Evolutionary conservation across 2,888 invertebrate species (phyloP).

Genomic region (Eutolmus rufibarbis): DNA sequence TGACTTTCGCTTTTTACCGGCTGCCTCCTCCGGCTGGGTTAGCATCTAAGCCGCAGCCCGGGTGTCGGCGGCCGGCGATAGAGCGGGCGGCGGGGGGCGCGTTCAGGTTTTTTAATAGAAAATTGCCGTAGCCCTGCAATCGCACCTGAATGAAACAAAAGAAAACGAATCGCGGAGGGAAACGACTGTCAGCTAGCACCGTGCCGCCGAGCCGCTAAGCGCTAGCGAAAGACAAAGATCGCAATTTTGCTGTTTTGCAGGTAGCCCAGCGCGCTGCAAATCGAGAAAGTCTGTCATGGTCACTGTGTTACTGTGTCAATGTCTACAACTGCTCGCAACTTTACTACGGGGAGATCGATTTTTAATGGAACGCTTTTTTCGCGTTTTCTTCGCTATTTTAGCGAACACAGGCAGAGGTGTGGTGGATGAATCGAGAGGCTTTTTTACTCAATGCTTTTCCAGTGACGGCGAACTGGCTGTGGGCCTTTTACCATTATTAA

Average conservation of each 20-base stretch:
- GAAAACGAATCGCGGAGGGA: not conserved
- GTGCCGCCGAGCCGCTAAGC: not conserved
- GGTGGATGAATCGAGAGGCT: not conserved
- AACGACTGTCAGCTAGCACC: not conserved
- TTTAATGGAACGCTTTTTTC: slow-evolving; percentile 23
- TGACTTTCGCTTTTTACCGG: not conserved
- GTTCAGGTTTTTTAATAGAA: slow-evolving; percentile 5
- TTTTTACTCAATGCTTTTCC: not conserved
- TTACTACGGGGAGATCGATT: slow-evolving; percentile 6
- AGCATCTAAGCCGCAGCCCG: not conserved
- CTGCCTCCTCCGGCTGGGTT: not conserved
- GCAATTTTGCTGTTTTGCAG: slow-evolving; percentile 4
- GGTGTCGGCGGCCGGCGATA: not conserved
- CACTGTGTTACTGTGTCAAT: slow-evolving; percentile 50
- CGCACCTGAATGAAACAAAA: not conserved
- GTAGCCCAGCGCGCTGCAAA: slow-evolving; percentile 1
- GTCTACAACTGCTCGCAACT: slow-evolving; percentile 44
- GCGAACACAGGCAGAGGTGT: not conserved
- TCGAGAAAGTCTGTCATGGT: slow-evolving; percentile 49
- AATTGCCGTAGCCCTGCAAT: not conserved
- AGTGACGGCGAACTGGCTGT: not conserved
- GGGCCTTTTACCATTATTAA: not conserved
- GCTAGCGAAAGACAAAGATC: not conserved
- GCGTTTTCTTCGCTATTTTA: not conserved
- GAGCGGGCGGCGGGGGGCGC: not conserved